Base-by-base conservation (phyloP, 2,888 invertebrate genomes). In the Caenorhabditis plicata region DNA sequence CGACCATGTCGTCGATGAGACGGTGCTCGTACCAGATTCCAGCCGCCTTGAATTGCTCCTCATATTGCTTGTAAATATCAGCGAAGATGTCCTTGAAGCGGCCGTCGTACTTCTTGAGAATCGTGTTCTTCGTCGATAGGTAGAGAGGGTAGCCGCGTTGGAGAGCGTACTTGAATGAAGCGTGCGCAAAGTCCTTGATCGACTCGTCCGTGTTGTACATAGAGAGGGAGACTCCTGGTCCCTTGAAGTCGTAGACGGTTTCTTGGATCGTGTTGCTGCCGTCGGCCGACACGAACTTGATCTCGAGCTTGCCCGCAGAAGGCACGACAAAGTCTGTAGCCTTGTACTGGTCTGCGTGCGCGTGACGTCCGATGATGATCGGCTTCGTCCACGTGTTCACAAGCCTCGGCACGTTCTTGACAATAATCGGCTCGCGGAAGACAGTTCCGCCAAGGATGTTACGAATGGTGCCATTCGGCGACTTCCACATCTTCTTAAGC, bases 1-100 rank as follows among this genome's bases (percentile, higher is more conserved):
- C 96, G 13, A 96, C 95, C 96, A 96, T 96, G 80, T 98, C 96
- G 82, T 98, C 96, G 80, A 98, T 98, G 47, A 98, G 85, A 60
- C 96, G 87, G 83, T 98, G 96, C 83, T 98, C 96, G 81, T 98
- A 98, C 93, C 94, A 95, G 75, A 96, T 89, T 4, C 88, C 88
- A 61, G 87, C 87, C 1, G 88, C 88, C 82, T 95, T 94, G 82
- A 85, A 98, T 73, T 89, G 83, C 0, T 85, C 53, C 82, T 90
- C 92, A 84, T 95, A 98, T 44, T 92, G 87, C 52, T 56, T 38
- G 83, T 87, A 92, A 77, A 92, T 87, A 81, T 91, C 91, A 84
- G 91, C 88, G 83, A 92, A 92, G 73, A 92, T 90, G 81, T 92
- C 92, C 85, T 92, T 92, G 84, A 92, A 92, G 20, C 90, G 86